phyloP scores from a whole-genome alignment of 2,113 vertebrate genomes.

The Stigmatopora nigra region DNA sequence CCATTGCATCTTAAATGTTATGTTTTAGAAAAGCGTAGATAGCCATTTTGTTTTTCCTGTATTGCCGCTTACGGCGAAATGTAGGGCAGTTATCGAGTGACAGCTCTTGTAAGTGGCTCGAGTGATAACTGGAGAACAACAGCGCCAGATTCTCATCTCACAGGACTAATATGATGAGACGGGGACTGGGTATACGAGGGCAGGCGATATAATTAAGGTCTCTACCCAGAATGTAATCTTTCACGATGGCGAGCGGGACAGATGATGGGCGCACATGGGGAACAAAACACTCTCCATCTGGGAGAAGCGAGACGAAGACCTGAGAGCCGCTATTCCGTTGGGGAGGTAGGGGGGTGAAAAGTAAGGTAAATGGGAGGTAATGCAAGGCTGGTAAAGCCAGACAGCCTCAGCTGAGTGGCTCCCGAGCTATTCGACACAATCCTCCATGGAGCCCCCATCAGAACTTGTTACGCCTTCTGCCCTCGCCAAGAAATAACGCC shows the following conservation, averaged over 20 bases:
- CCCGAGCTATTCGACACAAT: slow-evolving; percentile 61
- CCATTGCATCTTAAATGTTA: slow-evolving; percentile 22
- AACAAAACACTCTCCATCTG: slow-evolving; percentile 67
- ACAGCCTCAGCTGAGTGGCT: slow-evolving; percentile 54
- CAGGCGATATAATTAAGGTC: slow-evolving; percentile 69
- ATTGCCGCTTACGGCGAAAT: slow-evolving; percentile 29
- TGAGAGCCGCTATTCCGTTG: slow-evolving; percentile 60
- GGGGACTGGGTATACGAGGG: slow-evolving; percentile 53
- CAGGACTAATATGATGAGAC: slow-evolving; percentile 68
- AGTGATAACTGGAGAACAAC: slow-evolving; percentile 64
- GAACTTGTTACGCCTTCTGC: slow-evolving; percentile 51
- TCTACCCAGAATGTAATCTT: slow-evolving; percentile 67
- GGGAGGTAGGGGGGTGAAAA: slow-evolving; percentile 52
- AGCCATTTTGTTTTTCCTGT: slow-evolving; percentile 27
- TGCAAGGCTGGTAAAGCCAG: slow-evolving; percentile 59
- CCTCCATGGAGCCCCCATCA: slow-evolving; percentile 62
- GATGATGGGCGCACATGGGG: slow-evolving; percentile 55
- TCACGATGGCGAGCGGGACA: slow-evolving; percentile 49
- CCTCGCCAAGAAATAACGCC: slow-evolving; percentile 33
- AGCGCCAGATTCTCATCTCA: slow-evolving; percentile 62
- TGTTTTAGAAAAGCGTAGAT: slow-evolving; percentile 3
- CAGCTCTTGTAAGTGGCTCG: slow-evolving; percentile 56
- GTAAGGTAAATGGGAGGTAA: slow-evolving; percentile 67
- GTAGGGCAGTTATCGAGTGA: slow-evolving; percentile 45
- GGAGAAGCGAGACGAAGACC: slow-evolving; percentile 63